Evolutionary conservation across 2,113 vertebrate genomes (phyloP), one percentile per base, ranked within the genome.

Genomic region (Hippocampus comes): DNA sequence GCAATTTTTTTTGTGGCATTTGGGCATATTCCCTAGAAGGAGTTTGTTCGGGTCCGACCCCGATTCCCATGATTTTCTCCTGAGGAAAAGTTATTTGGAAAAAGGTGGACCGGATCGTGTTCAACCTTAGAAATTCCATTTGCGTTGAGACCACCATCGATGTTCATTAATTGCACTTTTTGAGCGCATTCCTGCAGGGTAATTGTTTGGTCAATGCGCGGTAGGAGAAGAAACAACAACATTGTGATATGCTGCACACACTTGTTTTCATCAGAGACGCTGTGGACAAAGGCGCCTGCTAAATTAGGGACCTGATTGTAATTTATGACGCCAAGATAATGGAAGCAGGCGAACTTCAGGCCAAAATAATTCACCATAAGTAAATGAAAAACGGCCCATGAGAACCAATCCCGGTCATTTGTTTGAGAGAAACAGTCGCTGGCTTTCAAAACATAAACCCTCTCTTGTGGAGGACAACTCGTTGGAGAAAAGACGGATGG

Each of bases 131-230:
- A 17, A 30, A 61, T 34, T 61, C 14, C 59, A 61, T 61, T 61
- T 46, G 42, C 25, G 41, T 25, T 25, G 41, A 8, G 63, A n/a
- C 41, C 41, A 46, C 63, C 42, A 46, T 65, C 6, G 41, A 46
- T 65, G 59, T 34, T 61, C n/a, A 65, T 65, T 65, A 65, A 65
- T 43, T 65, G 42, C 63, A 46, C 63, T 43, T 65, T 64, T 59
- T 38, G 17, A 41, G 20, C 41, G 34, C 63, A 43, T 43, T 42
- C 48, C 41, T 25, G 43, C 43, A 25, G 23, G 20, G 14, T 27
- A 66, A 66, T 48, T 66, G 64, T 49, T 66, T 18, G 10, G 34
- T 65, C 63, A 65, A 65, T 43, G 41, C 17, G 17, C 27, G 27
- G 27, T 34, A 59, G 56, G 23, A 25, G 10, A 30, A 61, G 34